Base-by-base conservation (phyloP, 1,140 invertebrate species). In the Varroa destructor region DNA sequence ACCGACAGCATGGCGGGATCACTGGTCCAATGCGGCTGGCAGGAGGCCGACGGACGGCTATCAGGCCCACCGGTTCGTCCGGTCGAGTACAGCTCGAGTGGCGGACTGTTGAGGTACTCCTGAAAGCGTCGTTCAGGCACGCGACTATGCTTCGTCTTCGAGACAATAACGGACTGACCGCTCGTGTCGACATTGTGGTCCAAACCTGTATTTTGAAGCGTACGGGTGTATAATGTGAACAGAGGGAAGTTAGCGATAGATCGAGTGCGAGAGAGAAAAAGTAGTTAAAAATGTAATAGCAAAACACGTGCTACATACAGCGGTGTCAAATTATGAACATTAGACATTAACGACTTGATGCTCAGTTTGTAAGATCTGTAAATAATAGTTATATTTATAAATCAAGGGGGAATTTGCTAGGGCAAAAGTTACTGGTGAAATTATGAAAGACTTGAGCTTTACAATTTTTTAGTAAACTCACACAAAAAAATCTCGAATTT, bases 121-220 rank as follows among this genome's bases (percentile, higher is more conserved):
- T 67, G 61, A 46, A 67, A 67, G 46, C 61, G 61, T 8, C 61
- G 40, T 40, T 67, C 61, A n/a, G 61, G 61, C 80, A 91, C 85
- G 76, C 89, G 81, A 70, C 88, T 90, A 74, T 84, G 85, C 76
- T 87, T 87, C 6, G 88, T 89, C 74, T 86, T 86, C 76, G 86
- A 89, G 0, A 93, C 89, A 72, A 93, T 85, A 0, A 97, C 91
- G 75, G 86, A 86, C 75, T 87, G 87, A 70, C 90, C 90, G 51
- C 87, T 87, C 75, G 86, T 84, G 81, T 96, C 92, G 40, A 95
- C 87, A 79, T 93, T 93, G 79, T 96, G 93, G 72, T 93, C 90
- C 82, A 97, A 87, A 57, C 61, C 61, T 67, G 37, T 58, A 58
- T 58, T 42, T 58, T 12, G 57, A 25, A 25, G 25, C 25, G 25